Base-by-base conservation (phyloP, 2,888 invertebrate genomes). In the Leucophenga montana region DNA sequence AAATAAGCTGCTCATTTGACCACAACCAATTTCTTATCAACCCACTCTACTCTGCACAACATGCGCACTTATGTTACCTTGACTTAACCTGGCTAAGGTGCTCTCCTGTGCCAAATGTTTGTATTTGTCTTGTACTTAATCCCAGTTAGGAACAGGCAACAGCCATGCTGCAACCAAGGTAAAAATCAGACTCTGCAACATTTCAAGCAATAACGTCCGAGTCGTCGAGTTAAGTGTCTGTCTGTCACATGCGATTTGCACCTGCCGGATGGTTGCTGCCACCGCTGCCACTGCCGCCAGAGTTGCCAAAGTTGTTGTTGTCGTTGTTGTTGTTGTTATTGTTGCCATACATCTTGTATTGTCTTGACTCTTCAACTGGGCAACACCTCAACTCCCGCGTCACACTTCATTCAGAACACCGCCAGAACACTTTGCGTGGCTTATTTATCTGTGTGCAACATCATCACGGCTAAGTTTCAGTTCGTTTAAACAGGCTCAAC, bases 241-340 rank as follows among this genome's bases (percentile, higher is more conserved):
- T 74, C 82, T 82, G 82, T 82, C 83, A 78, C 82, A 85, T 79
- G 83, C 82, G 82, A 83, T 85, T 84, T 84, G 85, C 84, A 84
- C 84, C 84, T 84, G 84, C 84, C 84, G 84, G 85, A 84, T 85
- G 84, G 85, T 82, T 78, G 39, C 39, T 39, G 39, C 39, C 39
- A 39, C 39, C 39, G 39, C 39, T 39, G 39, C 11, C 39, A 11
- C 9, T 39, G 39, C 11, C 11, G 39, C 39, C 8, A 39, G 39
- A 11, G 39, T 39, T 39, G 39, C 11, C 8, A n/a, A 27, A 27
- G 3, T 27, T 27, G 27, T 27, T 27, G 27, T 27, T 27, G 27
- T 27, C 4, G 27, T 27, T n/a, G n/a, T n/a, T n/a, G 33, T 33
- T 5, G 33, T 33, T 33, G 33, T 33, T 33, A 33, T 33, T 33